These are phyloP conservation scores for Drosophila mercatorum DNA, from an alignment of 2,888 invertebrate genomes.

Conservation along the genomic window DNA sequence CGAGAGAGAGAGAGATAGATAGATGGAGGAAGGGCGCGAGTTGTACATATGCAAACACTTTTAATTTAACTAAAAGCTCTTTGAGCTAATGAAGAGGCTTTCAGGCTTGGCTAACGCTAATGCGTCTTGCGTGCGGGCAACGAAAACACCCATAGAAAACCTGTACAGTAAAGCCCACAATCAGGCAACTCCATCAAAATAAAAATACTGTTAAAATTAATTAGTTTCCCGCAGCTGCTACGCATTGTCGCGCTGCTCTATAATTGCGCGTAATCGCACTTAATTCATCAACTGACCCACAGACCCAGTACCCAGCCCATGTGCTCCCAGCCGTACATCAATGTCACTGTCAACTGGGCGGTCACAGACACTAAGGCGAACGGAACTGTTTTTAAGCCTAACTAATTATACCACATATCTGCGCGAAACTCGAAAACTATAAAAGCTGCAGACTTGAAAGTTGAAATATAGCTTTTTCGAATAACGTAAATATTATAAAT, in stretches of 20 bases:
- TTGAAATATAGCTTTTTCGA: neutral
- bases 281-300: slow-evolving; percentile 71
- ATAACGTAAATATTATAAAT: neutral
- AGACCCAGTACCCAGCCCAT: slow-evolving; percentile 49
- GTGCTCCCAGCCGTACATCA: slow-evolving; percentile 13
- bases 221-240: slow-evolving; percentile 31
- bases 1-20: too few relatives aligned
- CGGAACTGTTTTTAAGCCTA: slow-evolving; percentile 1
- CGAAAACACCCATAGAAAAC: slow-evolving; percentile 31
- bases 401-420: neutral
- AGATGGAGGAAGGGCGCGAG: slow-evolving; percentile 9
- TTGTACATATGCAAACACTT: slow-evolving; percentile 35
- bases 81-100: slow-evolving; percentile 41
- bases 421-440: neutral
- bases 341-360: slow-evolving; percentile 31
- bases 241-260: slow-evolving; percentile 58
- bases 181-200: slow-evolving; percentile 32
- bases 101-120: slow-evolving; percentile 58
- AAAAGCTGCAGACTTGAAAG: neutral
- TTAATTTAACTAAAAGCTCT: slow-evolving; percentile 71
- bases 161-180: slow-evolving; percentile 13
- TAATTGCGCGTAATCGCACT: slow-evolving; percentile 66
- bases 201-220: slow-evolving; percentile 30
- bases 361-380: neutral
- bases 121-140: slow-evolving; percentile 61